These are phyloP conservation scores for Zaprionus davidi DNA, from an alignment of 1,140 invertebrate species.

Conservation along the genomic window DNA sequence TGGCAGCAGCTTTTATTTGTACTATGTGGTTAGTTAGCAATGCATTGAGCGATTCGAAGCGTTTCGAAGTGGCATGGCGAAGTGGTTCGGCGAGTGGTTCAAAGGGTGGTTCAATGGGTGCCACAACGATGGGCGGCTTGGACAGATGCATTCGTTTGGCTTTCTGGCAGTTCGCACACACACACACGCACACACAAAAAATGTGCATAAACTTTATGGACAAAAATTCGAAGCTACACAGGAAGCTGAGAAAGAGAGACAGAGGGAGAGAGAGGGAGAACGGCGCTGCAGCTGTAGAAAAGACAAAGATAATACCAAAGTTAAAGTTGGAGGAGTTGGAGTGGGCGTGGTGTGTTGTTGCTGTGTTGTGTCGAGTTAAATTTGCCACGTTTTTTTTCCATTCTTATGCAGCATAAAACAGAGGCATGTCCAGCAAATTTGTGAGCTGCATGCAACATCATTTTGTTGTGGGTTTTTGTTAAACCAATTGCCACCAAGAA, in stretches of 20 bases:
- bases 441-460: constrained; percentile 41
- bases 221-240: constrained; percentile 43
- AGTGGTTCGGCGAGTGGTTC: constrained; percentile 7
- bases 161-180: constrained; percentile 6
- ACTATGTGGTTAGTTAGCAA: constrained; percentile 46
- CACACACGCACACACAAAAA: constrained; percentile 17
- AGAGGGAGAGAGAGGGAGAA: constrained; percentile 1
- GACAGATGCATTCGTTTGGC: constrained; percentile 31
- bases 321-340: constrained; percentile 13
- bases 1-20: constrained; percentile 44
- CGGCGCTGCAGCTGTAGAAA: neutral
- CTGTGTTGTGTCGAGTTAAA: constrained; percentile 19
- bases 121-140: neutral
- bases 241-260: constrained; percentile 18
- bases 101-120: constrained; percentile 3
- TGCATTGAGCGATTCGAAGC: constrained; percentile 40
- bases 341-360: constrained; percentile 1
- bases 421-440: constrained; percentile 34
- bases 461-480: constrained; percentile 22
- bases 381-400: constrained; percentile 12
- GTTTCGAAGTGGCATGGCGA: constrained; percentile 28
- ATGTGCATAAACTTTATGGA: constrained; percentile 50
- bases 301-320: constrained; percentile 47
- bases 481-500: constrained; percentile 31
- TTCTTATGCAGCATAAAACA: constrained; percentile 13